Base-by-base conservation (phyloP, 2,888 invertebrate species). In the Lampropteryx suffumata region DNA sequence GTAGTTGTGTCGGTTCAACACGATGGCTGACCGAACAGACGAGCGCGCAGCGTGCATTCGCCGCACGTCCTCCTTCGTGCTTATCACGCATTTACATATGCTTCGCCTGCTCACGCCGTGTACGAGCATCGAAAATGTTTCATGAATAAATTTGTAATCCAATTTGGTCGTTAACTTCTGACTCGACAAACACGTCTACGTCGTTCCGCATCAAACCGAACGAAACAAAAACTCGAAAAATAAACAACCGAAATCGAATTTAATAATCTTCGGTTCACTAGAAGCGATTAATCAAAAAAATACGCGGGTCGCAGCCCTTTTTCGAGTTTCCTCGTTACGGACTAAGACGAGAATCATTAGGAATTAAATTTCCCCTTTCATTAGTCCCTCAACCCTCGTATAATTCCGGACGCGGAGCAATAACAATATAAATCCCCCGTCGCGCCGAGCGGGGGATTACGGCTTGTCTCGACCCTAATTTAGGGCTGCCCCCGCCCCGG, bases 321-420 rank as follows among this genome's bases (percentile, higher is more conserved):
- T 88, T 86, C 84, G 83, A 86, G 86, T 87, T 86, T 85, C 88
- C 89, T 89, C 89, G 89, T 90, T 90, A 90, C 88, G 84, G 85
- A 79, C 89, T 89, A 88, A 89, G 90, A 90, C 88, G 90, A 85
- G 88, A 89, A 90, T 90, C 90, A 90, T 90, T 90, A 90, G 88
- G 90, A 89, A 89, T 90, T 90, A 90, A 90, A 90, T 90, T 89
- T 90, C 89, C 90, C 89, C 89, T 90, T 90, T 90, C 89, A 90
- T 90, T 90, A 90, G 90, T 90, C 90, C 89, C 90, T 88, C 89
- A 89, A 89, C 89, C 90, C 89, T 90, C 90, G 89, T 89, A 89
- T 89, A 89, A 89, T 88, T 88, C 90, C 87, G 90, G 89, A 90
- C 89, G 85, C 87, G 82, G 84, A 87, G 89, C 89, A 90, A 90